Evolutionary conservation across 2,888 invertebrate genomes (phyloP), one percentile per base, ranked within the genome.

Genomic region (Hypsopygia costalis): DNA sequence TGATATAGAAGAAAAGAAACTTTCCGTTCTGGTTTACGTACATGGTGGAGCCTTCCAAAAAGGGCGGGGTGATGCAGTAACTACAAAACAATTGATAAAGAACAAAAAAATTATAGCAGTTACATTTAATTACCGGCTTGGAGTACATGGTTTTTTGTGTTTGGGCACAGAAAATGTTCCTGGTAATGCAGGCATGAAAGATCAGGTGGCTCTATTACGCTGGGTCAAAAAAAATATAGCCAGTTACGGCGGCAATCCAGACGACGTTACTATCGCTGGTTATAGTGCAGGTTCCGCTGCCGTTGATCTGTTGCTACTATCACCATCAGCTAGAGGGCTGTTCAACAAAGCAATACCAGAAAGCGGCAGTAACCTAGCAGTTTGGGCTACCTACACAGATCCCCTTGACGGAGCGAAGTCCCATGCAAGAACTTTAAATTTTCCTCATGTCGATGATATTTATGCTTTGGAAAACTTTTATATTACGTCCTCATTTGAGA

Each of bases 101-200:
- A 36, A 32, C 1, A 40, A 50, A 16, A 51, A 57, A 3, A 21
- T 59, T 3, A 41, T 63, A 0, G 44, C 40, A 0, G 55, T 62
- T 1, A 52, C 43, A n/a, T 57, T 62, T 12, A 63, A 61, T 27
- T 58, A 64, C 29, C 55, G 63, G 4, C 33, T 62, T 0, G 62
- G 56, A 1, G 34, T 55, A 1, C 59, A 62, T 3, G 71, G 71
- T 0, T 70, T 67, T 31, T 47, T 71, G 2, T 71, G 70, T 43
- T 40, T 69, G 1, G 70, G 70, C 1, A 69, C 70, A 0, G 48
- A 68, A 31, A 47, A 48, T 11, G 52, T 37, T 25, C 71, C 71
- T 3, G 71, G 71, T 2, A 71, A 71, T 27, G 69, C 66, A 3
- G 69, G 67, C 0, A 52, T 69, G 51, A 69, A 69, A 38, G 69